Base-by-base conservation (phyloP, 2,797 vertebrate species). In the Vireo griseus region DNA sequence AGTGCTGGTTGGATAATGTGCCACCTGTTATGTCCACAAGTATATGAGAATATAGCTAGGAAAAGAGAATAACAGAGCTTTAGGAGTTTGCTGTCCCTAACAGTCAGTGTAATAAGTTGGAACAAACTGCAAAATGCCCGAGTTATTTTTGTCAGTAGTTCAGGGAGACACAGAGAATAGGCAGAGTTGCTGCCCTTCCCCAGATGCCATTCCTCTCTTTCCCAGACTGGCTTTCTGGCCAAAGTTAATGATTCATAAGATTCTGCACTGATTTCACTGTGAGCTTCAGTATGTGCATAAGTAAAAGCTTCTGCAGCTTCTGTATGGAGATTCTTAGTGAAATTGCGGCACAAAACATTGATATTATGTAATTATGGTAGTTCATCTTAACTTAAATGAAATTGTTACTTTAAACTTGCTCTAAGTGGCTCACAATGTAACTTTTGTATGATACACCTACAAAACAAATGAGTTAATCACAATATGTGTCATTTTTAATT, bases 401-500 rank as follows among this genome's bases (percentile, higher is more conserved):
- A 94, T 96, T 81, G 85, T 94, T 96, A 37, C 92, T 96, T 92
- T 92, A 92, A 95, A 96, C 76, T 90, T 96, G 48, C 72, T 92
- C 87, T 96, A 92, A 96, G 94, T 92, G 94, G 76, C 48, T 94
- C 79, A 96, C 91, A 97, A 96, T 91, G 48, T 76, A 81, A 94
- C 73, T 95, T 94, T 68, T 78, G 75, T 94, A 67, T 54, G 75
- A 66, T 91, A 94, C 92, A 96, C 92, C 94, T 96, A 94, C 91
- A 91, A 96, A 97, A 96, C 95, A 96, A 97, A 95, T 92, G 87
- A 90, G 92, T 92, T 96, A 96, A 96, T 96, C 95, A 94, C 95
- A 92, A 95, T 97, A 92, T 88, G n/a, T 96, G 80, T 92, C 21
- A 86, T 92, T 94, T 97, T 86, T 50, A 94, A 92, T 94, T 96